Base-by-base conservation (phyloP, 2,113 vertebrate species). In the Cairina moschata region DNA sequence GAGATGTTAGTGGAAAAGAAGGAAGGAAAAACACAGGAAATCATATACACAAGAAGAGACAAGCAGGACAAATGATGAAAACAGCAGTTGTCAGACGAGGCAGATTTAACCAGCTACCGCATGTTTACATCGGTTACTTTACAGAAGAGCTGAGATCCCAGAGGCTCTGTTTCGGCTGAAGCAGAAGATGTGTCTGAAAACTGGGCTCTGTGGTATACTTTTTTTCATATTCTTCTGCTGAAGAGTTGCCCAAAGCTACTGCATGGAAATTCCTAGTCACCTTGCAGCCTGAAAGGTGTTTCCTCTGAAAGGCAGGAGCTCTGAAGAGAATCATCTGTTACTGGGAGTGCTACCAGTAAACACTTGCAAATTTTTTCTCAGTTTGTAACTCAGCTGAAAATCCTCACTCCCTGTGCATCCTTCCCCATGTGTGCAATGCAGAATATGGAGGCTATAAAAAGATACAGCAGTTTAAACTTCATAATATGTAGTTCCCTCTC, bases 1-100 rank as follows among this genome's bases (percentile, higher is more conserved):
- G 73, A 86, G 77, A 46, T 40, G 60, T 59, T 25, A 68, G 48
- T 78, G 42, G 76, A n/a, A 81, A 93, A 94, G 68, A 67, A 25
- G 50, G 63, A 78, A 67, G 16, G 29, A 55, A 83, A 90, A 93
- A 67, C 36, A 52, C 28, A 91, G 88, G 83, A 88, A 88, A 79
- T 83, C 65, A 77, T 31, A 44, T 46, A 78, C 66, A 93, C 76
- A 58, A 88, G 72, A 95, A 81, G 56, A 93, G 94, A 96, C 79
- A 94, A 88, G 88, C 59, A 60, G 75, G 67, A 32, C 56, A 75
- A 91, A 88, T 54, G 62, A 88, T 68, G 90, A 76, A 95, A 93
- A 93, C 66, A 92, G 77, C 48, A 75, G 38, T 58, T 94, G 93
- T 90, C 92, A 93, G 80, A 50, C 77, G 3, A 62, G 76, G 66